phyloP scores from a whole-genome alignment of 2,888 invertebrate genomes.

The Sinelater perroti region DNA sequence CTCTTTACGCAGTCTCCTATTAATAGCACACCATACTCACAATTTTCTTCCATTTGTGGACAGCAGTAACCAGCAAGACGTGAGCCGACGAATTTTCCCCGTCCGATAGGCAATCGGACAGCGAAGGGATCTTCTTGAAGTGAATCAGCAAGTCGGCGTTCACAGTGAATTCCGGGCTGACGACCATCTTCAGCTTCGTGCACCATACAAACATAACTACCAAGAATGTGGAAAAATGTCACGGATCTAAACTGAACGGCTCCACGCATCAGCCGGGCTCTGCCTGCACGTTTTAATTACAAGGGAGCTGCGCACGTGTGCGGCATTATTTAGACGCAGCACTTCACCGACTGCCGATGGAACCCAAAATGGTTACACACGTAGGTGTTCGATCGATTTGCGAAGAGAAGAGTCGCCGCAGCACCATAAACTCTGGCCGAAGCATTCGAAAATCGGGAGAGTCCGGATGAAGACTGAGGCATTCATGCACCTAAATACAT shows the following conservation, averaged over 20 bases:
- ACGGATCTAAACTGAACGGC: too few relatives aligned
- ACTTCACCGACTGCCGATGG: too few relatives aligned
- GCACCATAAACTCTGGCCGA: too few relatives aligned
- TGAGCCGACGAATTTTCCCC: slow-evolving; percentile 44
- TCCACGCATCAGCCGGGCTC: too few relatives aligned
- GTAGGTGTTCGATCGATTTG: too few relatives aligned
- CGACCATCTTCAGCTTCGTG: slow-evolving; percentile 33
- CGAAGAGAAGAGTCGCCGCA: too few relatives aligned
- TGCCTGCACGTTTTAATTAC: background rate
- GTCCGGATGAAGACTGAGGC: slow-evolving; percentile 34
- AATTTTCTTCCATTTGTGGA: slow-evolving; percentile 30
- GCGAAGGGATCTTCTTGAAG: slow-evolving; percentile 49
- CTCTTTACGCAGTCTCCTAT: too few relatives aligned
- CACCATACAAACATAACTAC: slow-evolving; percentile 25
- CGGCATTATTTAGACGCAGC: too few relatives aligned
- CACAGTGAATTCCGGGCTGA: slow-evolving; percentile 24
- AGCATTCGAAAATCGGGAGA: slow-evolving; percentile 30
- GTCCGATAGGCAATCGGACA: slow-evolving; percentile 55
- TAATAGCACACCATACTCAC: too few relatives aligned
- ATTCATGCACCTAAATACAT: slow-evolving; percentile 35
- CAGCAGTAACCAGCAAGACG: slow-evolving; percentile 49
- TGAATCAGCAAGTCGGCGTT: slow-evolving; percentile 41
- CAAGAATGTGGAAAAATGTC: too few relatives aligned
- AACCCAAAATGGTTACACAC: too few relatives aligned
- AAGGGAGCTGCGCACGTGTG: slow-evolving; percentile 11